Evolutionary conservation across 2,888 invertebrate species (phyloP).

Genomic region (Brassicogethes aeneus): DNA sequence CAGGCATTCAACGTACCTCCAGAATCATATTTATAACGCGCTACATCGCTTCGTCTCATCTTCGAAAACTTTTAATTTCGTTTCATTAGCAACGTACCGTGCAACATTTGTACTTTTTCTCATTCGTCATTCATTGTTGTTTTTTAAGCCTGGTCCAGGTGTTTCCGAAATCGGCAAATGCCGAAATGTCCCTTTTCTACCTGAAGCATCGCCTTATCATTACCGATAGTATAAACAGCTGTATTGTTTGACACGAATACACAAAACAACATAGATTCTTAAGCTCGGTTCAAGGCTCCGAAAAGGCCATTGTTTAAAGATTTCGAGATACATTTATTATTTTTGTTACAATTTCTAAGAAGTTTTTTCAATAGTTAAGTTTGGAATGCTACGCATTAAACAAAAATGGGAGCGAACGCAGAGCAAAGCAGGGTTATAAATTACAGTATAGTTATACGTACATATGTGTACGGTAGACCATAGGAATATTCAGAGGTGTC

Average conservation of each 20-base stretch:
- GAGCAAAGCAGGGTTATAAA: conserved; percentile 18
- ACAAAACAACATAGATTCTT: conserved; percentile 23
- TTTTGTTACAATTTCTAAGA: too few species aligned
- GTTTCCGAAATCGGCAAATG: conserved; percentile 13
- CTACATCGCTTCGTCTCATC: conserved; percentile 9
- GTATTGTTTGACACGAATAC: conserved; percentile 31
- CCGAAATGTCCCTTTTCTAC: conserved; percentile 22
- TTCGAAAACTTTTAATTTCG: too few species aligned
- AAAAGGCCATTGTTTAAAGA: conserved; percentile 1
- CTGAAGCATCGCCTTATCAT: conserved; percentile 33
- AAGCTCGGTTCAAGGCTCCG: conserved; percentile 11
- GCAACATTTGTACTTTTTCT: background rate
- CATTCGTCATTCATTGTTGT: conserved; percentile 18
- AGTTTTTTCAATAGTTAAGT: background rate
- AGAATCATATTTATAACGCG: conserved; percentile 1
- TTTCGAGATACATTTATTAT: too few species aligned
- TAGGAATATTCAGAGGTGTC: conserved; percentile 27
- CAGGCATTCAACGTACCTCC: conserved; percentile 16
- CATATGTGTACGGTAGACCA: conserved; percentile 24
- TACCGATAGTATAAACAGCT: conserved; percentile 31
- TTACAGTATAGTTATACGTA: conserved; percentile 26
- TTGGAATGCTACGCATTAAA: too few species aligned
- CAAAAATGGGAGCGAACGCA: conserved; percentile 16
- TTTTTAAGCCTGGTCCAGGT: conserved; percentile 20
- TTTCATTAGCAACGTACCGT: conserved; percentile 13